A percentile compares a stretch with the other conserved stretches of the same genome.
Evolutionary conservation across 2,113 vertebrate genomes (phyloP).

Genomic region (Xenus cinereus): DNA sequence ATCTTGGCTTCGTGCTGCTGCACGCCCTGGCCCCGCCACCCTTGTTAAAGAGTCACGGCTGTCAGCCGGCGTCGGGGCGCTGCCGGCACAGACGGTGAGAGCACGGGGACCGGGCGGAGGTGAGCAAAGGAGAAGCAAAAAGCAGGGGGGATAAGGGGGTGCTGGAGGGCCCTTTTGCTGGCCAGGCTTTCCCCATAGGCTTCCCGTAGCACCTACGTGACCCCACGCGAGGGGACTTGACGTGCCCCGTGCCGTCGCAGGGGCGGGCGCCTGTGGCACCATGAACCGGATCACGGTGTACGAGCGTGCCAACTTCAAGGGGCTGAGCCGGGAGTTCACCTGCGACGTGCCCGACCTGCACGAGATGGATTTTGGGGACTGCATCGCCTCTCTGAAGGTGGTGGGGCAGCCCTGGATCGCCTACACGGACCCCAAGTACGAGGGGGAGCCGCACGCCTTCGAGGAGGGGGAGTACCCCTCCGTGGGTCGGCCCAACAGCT

Average conservation of each 20-base stretch:
- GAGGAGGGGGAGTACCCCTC: constrained; percentile 63
- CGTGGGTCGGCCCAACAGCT: constrained; percentile 30
- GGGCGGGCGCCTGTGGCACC: neutral
- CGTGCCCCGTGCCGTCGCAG: fast-evolving
- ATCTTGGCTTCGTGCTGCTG: fast-evolving
- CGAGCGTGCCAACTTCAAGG: constrained; percentile 30
- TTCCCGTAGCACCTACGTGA: fast-evolving
- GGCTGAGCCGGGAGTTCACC: constrained; percentile 68
- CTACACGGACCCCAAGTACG: constrained; percentile 37
- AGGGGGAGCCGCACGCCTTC: neutral
- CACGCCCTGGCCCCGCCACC: neutral
- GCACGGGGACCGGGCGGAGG: fast-evolving
- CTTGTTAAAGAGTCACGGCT: neutral
- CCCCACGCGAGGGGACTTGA: neutral
- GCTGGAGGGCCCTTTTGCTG: neutral
- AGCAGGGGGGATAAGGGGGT: neutral
- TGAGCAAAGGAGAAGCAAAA: neutral
- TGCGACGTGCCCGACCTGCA: constrained; percentile 53
- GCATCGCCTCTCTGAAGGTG: constrained; percentile 65
- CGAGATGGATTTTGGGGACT: constrained; percentile 62
- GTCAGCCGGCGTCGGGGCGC: fast-evolving
- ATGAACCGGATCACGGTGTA: constrained; percentile 66
- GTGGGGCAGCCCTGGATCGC: constrained; percentile 69
- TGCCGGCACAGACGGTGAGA: neutral
- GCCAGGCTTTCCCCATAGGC: neutral